A percentile compares a stretch with the other conserved stretches of the same genome.
phyloP scores from a whole-genome alignment of 2,888 invertebrate genomes.

The Hypena proboscidalis region DNA sequence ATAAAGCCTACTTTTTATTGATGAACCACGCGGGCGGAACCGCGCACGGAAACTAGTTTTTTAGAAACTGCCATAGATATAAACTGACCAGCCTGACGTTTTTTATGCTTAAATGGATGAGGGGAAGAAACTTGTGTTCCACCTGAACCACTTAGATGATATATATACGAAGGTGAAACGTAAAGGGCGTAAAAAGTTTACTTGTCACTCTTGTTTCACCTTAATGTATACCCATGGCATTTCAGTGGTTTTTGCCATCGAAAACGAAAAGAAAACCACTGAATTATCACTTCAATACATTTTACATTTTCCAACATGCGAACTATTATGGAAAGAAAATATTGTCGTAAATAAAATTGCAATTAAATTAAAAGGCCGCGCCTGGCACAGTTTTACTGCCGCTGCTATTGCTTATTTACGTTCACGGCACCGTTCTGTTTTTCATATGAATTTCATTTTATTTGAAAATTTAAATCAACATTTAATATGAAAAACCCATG shows the following conservation, averaged over 20 bases:
- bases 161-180: too few relatives aligned
- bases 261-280: background rate
- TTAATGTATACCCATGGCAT: too few relatives aligned
- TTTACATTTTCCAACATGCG: slow-evolving; percentile 7
- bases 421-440: slow-evolving; percentile 5
- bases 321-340: slow-evolving; percentile 28
- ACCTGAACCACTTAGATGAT: too few relatives aligned
- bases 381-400: slow-evolving; percentile 26
- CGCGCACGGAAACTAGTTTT: too few relatives aligned
- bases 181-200: too few relatives aligned
- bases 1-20: too few relatives aligned
- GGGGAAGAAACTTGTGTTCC: too few relatives aligned
- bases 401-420: slow-evolving; percentile 18
- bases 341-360: slow-evolving; percentile 25
- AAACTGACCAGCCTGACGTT: too few relatives aligned
- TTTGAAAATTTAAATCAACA: background rate
- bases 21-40: too few relatives aligned
- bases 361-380: slow-evolving; percentile 41
- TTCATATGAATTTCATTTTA: slow-evolving; percentile 10
- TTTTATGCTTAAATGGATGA: too few relatives aligned
- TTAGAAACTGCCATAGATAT: too few relatives aligned
- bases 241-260: background rate
- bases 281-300: background rate
- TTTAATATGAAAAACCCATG: background rate
- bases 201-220: too few relatives aligned